Percentiles rank a stretch among this genome's conserved stretches.
Conservation (phyloP, 2,113 vertebrate species). For the Gopherus flavomarginatus region DNA sequence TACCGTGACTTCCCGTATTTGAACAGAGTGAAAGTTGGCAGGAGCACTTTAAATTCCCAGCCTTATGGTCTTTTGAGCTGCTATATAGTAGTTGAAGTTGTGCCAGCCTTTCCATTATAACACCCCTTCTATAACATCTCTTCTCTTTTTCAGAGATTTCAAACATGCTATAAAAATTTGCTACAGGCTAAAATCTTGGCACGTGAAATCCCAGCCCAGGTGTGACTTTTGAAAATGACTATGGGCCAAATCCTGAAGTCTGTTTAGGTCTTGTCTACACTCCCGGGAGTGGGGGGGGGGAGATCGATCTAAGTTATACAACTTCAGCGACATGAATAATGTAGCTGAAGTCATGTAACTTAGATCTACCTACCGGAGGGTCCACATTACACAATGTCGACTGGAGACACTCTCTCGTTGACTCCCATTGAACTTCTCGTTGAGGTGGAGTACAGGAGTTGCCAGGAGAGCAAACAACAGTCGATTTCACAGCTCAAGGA, state of each 20-base stretch:
- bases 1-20: conserved; percentile 13
- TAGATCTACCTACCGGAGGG: too few relatives aligned
- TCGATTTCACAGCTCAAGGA: too few relatives aligned
- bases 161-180: conserved; percentile 26
- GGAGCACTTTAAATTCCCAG: neutral
- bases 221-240: conserved; percentile 43
- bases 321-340: too few relatives aligned
- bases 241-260: conserved; percentile 42
- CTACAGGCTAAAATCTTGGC: conserved; percentile 34
- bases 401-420: too few relatives aligned
- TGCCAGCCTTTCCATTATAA: conserved; percentile 62
- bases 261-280: neutral
- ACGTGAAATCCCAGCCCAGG: conserved; percentile 1
- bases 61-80: conserved; percentile 28
- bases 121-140: conserved; percentile 7
- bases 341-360: too few relatives aligned
- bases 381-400: too few relatives aligned
- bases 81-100: conserved; percentile 37
- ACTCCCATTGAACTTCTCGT: too few relatives aligned
- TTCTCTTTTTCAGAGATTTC: conserved; percentile 40
- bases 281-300: too few relatives aligned
- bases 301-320: too few relatives aligned
- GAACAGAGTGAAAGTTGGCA: conserved; percentile 35
- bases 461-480: too few relatives aligned
- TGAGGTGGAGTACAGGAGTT: too few relatives aligned